Percentiles rank a stretch among this genome's conserved stretches.
phyloP scores from a whole-genome alignment of 2,888 invertebrate genomes.

The Agrochola litura region DNA sequence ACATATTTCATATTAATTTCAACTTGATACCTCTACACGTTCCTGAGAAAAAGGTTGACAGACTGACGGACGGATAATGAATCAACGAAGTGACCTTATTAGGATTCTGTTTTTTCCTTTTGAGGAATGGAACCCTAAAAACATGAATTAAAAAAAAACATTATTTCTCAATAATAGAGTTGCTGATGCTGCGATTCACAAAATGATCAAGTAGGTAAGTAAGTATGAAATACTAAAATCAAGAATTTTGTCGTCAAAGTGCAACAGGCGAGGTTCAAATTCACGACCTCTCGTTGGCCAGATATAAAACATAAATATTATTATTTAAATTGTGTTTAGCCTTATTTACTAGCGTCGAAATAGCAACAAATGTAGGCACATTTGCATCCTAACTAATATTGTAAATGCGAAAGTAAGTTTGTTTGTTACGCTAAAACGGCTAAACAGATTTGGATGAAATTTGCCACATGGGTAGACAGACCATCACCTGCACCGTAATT shows the following conservation, averaged over 20 bases:
- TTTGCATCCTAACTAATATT: background rate
- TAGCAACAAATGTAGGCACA: background rate
- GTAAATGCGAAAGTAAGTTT: too few species aligned
- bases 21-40: too few species aligned
- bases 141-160: background rate
- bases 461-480: too few species aligned
- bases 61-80: too few species aligned
- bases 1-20: too few species aligned
- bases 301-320: background rate
- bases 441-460: too few species aligned
- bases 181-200: background rate
- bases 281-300: background rate
- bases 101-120: too few species aligned
- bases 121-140: background rate
- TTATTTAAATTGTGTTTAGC: background rate
- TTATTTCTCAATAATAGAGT: background rate
- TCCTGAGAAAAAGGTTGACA: too few species aligned
- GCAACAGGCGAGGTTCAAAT: too few species aligned
- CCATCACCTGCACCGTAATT: too few species aligned
- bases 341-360: constrained; percentile 1
- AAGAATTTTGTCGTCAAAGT: background rate
- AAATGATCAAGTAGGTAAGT: background rate
- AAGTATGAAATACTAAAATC: background rate
- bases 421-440: too few species aligned
- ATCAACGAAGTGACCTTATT: too few species aligned